Conservation (phyloP, 2,113 vertebrate genomes). For the Melanotaenia duboulayi region DNA sequence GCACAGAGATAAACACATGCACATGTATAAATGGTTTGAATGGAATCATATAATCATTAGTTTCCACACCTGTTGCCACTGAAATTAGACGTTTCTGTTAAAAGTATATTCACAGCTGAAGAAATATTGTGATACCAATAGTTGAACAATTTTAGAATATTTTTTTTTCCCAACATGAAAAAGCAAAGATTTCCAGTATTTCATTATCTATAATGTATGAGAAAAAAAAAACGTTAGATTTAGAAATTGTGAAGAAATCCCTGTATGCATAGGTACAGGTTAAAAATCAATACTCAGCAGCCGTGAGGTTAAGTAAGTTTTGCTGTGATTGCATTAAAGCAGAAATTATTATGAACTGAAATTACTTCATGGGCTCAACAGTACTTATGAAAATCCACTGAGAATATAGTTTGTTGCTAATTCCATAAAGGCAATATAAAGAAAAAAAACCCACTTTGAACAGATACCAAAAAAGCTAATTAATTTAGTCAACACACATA, state of each 20-base stretch:
- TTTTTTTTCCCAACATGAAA: neutral
- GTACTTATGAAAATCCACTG: too few relatives aligned
- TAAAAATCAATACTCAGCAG: neutral
- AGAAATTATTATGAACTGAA: neutral
- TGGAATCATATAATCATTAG: neutral
- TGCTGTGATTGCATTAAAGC: too few relatives aligned
- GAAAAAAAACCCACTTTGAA: too few relatives aligned
- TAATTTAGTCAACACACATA: too few relatives aligned
- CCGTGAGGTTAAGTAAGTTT: neutral
- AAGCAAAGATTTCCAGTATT: neutral
- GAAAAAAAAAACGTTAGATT: neutral
- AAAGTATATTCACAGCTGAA: neutral
- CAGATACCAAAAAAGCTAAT: too few relatives aligned
- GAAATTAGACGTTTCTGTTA: constrained; percentile 2
- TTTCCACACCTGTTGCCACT: constrained; percentile 13
- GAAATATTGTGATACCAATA: neutral
- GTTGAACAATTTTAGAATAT: neutral
- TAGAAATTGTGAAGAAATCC: neutral
- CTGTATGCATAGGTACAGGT: neutral
- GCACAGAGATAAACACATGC: constrained; percentile 1
- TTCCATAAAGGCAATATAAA: too few relatives aligned
- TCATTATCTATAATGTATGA: neutral
- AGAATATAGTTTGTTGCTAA: too few relatives aligned
- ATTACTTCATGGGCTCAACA: neutral
- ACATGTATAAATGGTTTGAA: constrained; percentile 19